Evolutionary conservation across 1,140 invertebrate species (phyloP).

Genomic region (Glossosoma conforme): DNA sequence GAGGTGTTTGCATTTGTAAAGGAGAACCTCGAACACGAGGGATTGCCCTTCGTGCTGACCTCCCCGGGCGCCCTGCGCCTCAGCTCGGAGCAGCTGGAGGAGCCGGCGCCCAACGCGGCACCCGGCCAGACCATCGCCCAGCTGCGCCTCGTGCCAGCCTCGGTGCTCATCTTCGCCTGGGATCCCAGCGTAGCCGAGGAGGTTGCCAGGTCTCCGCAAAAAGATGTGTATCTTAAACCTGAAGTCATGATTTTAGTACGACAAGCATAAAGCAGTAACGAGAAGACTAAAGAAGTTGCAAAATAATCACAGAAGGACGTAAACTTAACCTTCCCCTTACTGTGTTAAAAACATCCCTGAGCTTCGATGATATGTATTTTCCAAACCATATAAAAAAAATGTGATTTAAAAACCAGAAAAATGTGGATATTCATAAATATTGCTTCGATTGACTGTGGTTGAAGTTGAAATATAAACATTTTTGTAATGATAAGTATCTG

Average conservation of each 20-base stretch:
- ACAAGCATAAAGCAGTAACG: slow-evolving; percentile 22
- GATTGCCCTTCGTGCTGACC: slow-evolving; percentile 60
- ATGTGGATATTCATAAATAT: too few species aligned
- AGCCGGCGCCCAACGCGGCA: too few species aligned
- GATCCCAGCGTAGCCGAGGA: slow-evolving; percentile 48
- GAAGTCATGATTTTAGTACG: slow-evolving; percentile 68
- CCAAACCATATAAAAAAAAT: too few species aligned
- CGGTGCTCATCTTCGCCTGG: slow-evolving; percentile 65
- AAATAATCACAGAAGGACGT: too few species aligned
- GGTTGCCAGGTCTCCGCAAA: slow-evolving; percentile 48
- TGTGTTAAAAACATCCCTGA: too few species aligned
- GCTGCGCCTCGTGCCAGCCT: slow-evolving; percentile 68
- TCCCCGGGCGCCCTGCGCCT: slow-evolving; percentile 61
- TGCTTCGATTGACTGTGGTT: too few species aligned
- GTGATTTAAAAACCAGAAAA: too few species aligned
- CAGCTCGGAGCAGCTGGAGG: slow-evolving; percentile 52
- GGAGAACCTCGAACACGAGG: slow-evolving; percentile 62
- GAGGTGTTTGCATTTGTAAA: slow-evolving; percentile 68
- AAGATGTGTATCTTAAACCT: slow-evolving; percentile 63
- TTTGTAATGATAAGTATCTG: too few species aligned
- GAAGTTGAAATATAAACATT: too few species aligned
- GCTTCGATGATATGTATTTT: too few species aligned
- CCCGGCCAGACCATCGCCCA: slow-evolving; percentile 65
- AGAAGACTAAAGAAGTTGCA: too few species aligned
- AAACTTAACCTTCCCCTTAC: too few species aligned